These are phyloP conservation scores for Chrysaora quinquecirrha DNA, from an alignment of 30 jellyfish, hydroid and myxozoan species.

Conservation along the genomic window DNA sequence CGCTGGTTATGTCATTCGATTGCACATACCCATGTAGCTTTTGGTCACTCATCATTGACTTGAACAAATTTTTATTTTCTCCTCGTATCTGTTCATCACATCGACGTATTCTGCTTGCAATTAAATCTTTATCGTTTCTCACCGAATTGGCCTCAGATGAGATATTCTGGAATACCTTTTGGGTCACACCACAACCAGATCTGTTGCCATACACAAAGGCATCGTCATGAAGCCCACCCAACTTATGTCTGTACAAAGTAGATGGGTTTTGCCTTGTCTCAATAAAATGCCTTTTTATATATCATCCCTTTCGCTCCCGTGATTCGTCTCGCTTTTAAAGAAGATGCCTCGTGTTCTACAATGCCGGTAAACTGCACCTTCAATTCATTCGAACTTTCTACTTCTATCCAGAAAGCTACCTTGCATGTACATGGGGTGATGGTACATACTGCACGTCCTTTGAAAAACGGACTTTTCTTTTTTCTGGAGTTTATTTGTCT, in stretches of 20 bases:
- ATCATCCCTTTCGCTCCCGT: constrained; percentile 1
- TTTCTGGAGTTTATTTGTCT: background rate
- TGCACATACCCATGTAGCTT: background rate
- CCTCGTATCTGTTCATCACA: background rate
- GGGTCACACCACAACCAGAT: constrained; percentile 21
- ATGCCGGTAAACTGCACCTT: background rate
- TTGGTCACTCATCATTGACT: background rate
- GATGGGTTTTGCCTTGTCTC: background rate
- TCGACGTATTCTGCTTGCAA: background rate
- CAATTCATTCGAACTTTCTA: background rate
- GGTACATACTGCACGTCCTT: background rate
- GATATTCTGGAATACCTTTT: constrained; percentile 17
- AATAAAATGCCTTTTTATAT: background rate
- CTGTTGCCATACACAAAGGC: constrained; percentile 5
- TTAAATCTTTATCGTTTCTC: background rate
- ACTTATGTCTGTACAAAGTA: background rate
- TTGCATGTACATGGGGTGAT: background rate
- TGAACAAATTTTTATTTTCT: background rate
- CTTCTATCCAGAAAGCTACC: background rate
- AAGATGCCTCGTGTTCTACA: background rate
- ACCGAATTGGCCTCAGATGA: background rate
- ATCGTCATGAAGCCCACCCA: background rate
- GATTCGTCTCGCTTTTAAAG: background rate
- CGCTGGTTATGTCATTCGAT: background rate
- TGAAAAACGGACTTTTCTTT: background rate